Conservation (phyloP, 2,888 invertebrate species). For the Melikaiella ostensackeni region DNA sequence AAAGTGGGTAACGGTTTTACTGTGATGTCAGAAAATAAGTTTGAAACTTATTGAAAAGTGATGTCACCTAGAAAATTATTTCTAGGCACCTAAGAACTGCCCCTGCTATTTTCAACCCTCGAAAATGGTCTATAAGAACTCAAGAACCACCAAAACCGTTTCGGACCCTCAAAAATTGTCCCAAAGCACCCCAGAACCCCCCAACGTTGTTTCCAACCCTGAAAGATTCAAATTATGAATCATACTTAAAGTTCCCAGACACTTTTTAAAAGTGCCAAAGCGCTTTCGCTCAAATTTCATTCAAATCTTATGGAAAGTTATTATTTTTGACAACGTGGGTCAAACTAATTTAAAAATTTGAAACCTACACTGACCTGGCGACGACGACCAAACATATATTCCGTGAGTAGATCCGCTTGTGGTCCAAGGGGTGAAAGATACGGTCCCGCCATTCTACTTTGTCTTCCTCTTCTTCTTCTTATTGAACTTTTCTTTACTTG, state of each 20-base stretch:
- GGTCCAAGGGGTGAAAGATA: slow-evolving; percentile 86
- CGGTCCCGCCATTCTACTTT: slow-evolving; percentile 87
- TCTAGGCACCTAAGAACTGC: no score
- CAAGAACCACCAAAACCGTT: no score
- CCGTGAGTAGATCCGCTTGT: slow-evolving; percentile 92
- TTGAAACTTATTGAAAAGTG: no score
- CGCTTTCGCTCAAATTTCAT: not conserved
- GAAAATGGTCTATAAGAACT: no score
- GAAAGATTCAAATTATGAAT: not conserved
- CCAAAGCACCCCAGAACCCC: no score
- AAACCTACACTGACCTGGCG: slow-evolving; percentile 81
- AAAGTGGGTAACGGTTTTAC: no score
- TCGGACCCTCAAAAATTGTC: no score
- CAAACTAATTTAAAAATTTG: slow-evolving; percentile 44
- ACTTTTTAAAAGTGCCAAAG: no score
- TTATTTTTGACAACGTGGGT: not conserved
- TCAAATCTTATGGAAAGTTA: not conserved
- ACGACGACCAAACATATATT: slow-evolving; percentile 94
- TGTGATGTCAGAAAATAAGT: no score
- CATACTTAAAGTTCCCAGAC: not conserved
- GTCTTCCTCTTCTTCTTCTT: slow-evolving; percentile 66
- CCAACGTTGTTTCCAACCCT: no score
- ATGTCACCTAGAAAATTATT: no score
- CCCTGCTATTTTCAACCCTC: no score
- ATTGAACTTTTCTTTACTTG: slow-evolving; percentile 14